A percentile compares a stretch with the other conserved stretches of the same genome.
phyloP scores from a whole-genome alignment of 2,888 invertebrate species.

The Anoplius nigerrimus region DNA sequence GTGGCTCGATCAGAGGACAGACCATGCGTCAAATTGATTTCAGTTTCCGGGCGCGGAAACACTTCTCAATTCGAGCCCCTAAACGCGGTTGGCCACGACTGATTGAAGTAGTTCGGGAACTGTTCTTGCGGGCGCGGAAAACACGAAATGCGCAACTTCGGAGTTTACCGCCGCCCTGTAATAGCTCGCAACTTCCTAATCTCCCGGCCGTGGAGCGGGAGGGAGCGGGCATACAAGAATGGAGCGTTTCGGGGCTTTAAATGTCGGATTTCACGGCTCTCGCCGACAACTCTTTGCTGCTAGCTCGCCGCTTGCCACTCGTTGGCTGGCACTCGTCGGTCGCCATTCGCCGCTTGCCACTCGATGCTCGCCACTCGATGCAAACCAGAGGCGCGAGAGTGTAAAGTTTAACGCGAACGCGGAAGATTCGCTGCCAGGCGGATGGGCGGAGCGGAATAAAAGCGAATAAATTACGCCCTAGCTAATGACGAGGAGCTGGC shows the following conservation, averaged over 20 bases:
- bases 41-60: slow-evolving; percentile 4
- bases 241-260: slow-evolving; percentile 17
- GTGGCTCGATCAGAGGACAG: too few species aligned
- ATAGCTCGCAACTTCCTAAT: slow-evolving; percentile 35
- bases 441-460: too few species aligned
- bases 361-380: too few species aligned
- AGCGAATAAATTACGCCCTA: too few species aligned
- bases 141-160: slow-evolving; percentile 23
- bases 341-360: too few species aligned
- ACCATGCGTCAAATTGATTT: too few species aligned
- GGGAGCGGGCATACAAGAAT: slow-evolving; percentile 23
- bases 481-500: too few species aligned
- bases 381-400: too few species aligned
- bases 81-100: slow-evolving; percentile 31
- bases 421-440: not conserved
- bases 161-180: slow-evolving; percentile 25
- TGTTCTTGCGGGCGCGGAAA: slow-evolving; percentile 32
- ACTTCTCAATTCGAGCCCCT: slow-evolving; percentile 19
- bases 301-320: too few species aligned
- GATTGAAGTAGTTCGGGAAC: slow-evolving; percentile 39
- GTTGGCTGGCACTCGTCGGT: too few species aligned
- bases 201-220: slow-evolving; percentile 21
- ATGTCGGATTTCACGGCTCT: slow-evolving; percentile 26
- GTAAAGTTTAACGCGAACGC: too few species aligned
- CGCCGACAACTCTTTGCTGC: too few species aligned